Evolutionary conservation across 2,113 vertebrate genomes (phyloP).

Genomic region (Ciconia maguari): DNA sequence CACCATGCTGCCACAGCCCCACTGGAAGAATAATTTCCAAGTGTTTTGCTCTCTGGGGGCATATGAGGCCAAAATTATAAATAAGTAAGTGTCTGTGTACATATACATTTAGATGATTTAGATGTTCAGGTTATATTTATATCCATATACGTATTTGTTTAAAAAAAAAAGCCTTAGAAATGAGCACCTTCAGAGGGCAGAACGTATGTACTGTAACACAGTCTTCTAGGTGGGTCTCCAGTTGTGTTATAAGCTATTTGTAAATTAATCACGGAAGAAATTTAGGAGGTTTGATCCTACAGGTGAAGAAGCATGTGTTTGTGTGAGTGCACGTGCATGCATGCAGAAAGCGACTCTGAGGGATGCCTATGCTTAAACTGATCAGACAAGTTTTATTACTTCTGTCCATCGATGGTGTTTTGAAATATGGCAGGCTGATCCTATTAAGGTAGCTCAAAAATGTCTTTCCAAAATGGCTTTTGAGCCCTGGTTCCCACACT

Average conservation of each 20-base stretch:
- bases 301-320: neutral
- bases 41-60: neutral
- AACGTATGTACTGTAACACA: neutral
- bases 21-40: neutral
- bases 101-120: neutral
- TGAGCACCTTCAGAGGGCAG: neutral
- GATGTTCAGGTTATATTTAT: neutral
- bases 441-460: neutral
- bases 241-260: neutral
- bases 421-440: neutral
- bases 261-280: neutral
- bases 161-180: neutral
- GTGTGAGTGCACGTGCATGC: neutral
- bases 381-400: slow-evolving; percentile 15
- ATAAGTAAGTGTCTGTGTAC: neutral
- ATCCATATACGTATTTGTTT: neutral
- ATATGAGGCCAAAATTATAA: neutral
- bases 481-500: neutral
- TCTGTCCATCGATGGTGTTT: neutral
- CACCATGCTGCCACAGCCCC: neutral
- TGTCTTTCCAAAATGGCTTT: neutral
- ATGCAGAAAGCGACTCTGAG: neutral
- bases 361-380: neutral
- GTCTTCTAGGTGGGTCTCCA: neutral
- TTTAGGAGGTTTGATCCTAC: neutral